These are phyloP conservation scores for Crossaster papposus DNA, from an alignment of 53 echinoderm and acorn worm species.

Conservation along the genomic window DNA sequence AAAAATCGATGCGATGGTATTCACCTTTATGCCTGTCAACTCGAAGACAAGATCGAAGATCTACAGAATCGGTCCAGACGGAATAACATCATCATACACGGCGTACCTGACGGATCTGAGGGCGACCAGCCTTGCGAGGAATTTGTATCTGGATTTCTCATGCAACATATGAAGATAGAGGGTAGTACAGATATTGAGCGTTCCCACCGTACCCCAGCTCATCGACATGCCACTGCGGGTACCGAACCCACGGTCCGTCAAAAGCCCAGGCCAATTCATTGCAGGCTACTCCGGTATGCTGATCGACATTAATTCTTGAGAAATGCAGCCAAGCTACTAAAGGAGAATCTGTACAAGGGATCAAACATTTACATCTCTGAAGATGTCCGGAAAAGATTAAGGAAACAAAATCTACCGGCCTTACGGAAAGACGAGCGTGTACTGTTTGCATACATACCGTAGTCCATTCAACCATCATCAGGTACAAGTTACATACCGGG, in stretches of 20 bases:
- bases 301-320: slow-evolving; percentile 1
- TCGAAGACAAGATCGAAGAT: not conserved
- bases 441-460: not conserved
- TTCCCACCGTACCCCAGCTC: not conserved
- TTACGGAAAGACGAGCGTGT: not conserved
- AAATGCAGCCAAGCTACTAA: slow-evolving; percentile 26
- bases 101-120: slow-evolving; percentile 9
- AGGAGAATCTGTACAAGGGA: not conserved
- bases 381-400: too few relatives aligned
- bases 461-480: too few relatives aligned
- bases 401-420: not conserved
- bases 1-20: not conserved
- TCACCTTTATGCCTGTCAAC: too few relatives aligned
- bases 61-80: not conserved
- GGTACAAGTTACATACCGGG: too few relatives aligned
- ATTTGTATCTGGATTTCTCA: not conserved
- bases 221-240: not conserved
- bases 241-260: not conserved
- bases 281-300: slow-evolving; percentile 2
- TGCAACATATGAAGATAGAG: too few relatives aligned
- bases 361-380: not conserved
- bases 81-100: not conserved
- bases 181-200: too few relatives aligned
- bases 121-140: not conserved
- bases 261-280: slow-evolving; percentile 17